These are phyloP conservation scores for Cyanoliseus patagonus DNA, from an alignment of 2,113 vertebrate genomes.

Conservation along the genomic window DNA sequence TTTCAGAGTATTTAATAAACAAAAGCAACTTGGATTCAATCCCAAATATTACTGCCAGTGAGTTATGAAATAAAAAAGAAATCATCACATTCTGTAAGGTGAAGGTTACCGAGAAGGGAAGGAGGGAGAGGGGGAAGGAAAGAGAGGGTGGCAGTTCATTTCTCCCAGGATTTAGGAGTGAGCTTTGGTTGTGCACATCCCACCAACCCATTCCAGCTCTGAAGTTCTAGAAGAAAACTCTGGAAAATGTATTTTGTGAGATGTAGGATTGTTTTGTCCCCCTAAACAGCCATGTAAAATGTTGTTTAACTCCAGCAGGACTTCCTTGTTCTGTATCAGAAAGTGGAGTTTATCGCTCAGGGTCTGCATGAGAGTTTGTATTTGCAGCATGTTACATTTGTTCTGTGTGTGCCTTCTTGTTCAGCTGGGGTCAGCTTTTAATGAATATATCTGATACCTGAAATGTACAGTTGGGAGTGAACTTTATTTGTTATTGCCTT, in stretches of 20 bases:
- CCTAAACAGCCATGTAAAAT: too few relatives aligned
- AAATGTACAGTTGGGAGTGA: background rate
- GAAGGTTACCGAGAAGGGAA: background rate
- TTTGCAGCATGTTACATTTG: background rate
- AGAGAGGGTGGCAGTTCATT: background rate
- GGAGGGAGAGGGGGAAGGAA: background rate
- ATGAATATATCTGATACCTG: background rate
- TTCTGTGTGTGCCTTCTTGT: background rate
- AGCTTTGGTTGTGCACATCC: background rate
- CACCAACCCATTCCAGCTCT: background rate
- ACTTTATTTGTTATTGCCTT: background rate
- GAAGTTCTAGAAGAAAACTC: background rate
- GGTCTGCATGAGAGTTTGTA: background rate
- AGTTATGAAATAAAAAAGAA: background rate
- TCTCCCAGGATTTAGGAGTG: background rate
- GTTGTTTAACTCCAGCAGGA: background rate
- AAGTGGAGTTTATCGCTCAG: background rate
- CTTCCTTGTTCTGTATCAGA: background rate
- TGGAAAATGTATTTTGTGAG: background rate
- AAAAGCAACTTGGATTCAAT: conserved; percentile 7
- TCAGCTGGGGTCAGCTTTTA: background rate
- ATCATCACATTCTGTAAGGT: background rate
- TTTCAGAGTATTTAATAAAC: background rate
- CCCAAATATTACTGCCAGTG: background rate
- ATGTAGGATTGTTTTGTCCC: background rate